phyloP scores from a whole-genome alignment of 1,140 invertebrate genomes.

The Zaprionus capensis region DNA sequence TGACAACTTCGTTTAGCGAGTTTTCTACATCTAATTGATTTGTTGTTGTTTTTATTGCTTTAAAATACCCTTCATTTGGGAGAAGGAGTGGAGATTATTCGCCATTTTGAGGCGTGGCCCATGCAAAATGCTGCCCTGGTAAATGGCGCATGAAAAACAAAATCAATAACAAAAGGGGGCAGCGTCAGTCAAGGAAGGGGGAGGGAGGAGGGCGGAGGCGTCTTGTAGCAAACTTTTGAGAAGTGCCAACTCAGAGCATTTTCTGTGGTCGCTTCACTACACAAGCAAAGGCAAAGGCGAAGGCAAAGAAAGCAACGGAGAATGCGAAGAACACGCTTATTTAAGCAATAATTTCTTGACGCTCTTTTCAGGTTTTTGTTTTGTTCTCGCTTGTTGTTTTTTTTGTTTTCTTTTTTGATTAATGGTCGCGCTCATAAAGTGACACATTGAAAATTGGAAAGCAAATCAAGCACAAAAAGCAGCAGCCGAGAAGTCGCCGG shows the following conservation, averaged over 20 bases:
- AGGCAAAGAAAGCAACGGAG: slow-evolving; percentile 1
- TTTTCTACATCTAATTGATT: slow-evolving; percentile 50
- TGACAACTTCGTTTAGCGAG: slow-evolving; percentile 8
- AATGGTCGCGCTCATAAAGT: slow-evolving; percentile 80
- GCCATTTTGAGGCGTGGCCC: slow-evolving; percentile 40
- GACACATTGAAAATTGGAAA: slow-evolving; percentile 83
- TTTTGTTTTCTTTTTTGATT: slow-evolving; percentile 74
- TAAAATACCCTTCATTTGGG: slow-evolving; percentile 34
- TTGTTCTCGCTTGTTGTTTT: slow-evolving; percentile 24
- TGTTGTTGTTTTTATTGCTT: slow-evolving; percentile 57
- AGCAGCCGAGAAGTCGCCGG: slow-evolving; percentile 63
- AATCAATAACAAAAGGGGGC: slow-evolving; percentile 64
- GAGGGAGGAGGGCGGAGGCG: not conserved
- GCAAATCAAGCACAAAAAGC: slow-evolving; percentile 79
- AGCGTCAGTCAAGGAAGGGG: not conserved
- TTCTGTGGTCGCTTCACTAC: slow-evolving; percentile 72
- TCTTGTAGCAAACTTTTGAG: slow-evolving; percentile 36
- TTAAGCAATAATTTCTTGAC: slow-evolving; percentile 79
- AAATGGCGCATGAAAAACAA: slow-evolving; percentile 75
- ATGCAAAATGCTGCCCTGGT: slow-evolving; percentile 61
- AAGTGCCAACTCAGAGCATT: slow-evolving; percentile 68
- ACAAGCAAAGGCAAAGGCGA: slow-evolving; percentile 36
- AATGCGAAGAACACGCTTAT: slow-evolving; percentile 70
- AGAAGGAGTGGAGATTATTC: not conserved
- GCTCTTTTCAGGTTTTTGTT: slow-evolving; percentile 49